phyloP scores from a whole-genome alignment of 2,797 vertebrate genomes.

The Euphonia xanthogaster region DNA sequence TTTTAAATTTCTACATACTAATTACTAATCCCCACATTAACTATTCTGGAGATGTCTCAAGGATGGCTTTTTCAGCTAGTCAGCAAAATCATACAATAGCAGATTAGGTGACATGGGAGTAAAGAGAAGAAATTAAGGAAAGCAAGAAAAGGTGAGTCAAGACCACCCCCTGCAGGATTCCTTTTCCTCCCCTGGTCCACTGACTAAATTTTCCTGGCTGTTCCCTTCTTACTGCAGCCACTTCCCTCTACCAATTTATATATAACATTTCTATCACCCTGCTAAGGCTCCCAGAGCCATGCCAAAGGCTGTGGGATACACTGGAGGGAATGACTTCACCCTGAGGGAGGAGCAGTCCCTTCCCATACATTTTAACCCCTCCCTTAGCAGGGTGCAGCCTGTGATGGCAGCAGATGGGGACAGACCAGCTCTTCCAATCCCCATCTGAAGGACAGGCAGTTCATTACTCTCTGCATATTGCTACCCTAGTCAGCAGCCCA shows the following conservation, averaged over 20 bases:
- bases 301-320: neutral
- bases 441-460: neutral
- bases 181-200: neutral
- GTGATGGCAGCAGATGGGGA: neutral
- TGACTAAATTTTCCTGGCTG: rapidly evolving
- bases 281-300: neutral
- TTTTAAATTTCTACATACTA: neutral
- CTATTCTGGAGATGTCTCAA: neutral
- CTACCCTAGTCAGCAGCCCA: neutral
- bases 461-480: neutral
- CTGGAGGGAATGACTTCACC: neutral
- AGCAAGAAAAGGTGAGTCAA: neutral
- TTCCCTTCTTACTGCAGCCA: neutral
- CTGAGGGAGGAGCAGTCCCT: neutral
- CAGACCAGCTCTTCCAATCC: neutral
- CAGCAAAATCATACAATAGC: neutral
- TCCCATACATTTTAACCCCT: neutral
- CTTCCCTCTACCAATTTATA: neutral
- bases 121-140: neutral
- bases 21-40: neutral
- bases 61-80: neutral
- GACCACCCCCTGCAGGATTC: rapidly evolving
- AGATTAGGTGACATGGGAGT: neutral
- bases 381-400: neutral
- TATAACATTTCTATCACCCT: neutral